Evolutionary conservation across 2,888 invertebrate species (phyloP).

Genomic region (Incurvaria masculella): DNA sequence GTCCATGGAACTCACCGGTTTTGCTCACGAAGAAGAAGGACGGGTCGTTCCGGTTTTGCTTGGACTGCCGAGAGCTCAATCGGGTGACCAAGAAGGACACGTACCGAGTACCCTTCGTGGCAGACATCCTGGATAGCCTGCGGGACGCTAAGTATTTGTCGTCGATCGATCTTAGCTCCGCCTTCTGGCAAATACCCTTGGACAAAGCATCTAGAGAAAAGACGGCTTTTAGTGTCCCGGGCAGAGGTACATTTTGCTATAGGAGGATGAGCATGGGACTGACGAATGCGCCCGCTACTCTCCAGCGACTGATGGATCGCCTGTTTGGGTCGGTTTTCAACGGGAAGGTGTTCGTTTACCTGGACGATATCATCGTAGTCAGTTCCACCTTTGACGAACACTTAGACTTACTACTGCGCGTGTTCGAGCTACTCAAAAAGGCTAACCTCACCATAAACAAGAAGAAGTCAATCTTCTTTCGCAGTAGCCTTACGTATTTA

Average conservation of each 20-base stretch:
- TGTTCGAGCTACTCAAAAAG: background rate
- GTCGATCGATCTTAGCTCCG: constrained; percentile 16
- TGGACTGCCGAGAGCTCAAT: background rate
- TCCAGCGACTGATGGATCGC: constrained; percentile 18
- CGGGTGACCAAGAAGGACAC: constrained; percentile 9
- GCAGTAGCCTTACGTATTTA: constrained; percentile 1
- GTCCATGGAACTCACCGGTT: too few species aligned
- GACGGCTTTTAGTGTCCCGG: constrained; percentile 14
- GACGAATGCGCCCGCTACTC: constrained; percentile 18
- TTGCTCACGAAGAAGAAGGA: too few species aligned
- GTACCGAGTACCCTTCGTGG: constrained; percentile 16
- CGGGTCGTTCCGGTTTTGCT: background rate
- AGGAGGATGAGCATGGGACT: constrained; percentile 15
- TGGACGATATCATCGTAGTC: constrained; percentile 18
- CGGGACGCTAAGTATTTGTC: constrained; percentile 17
- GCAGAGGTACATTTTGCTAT: constrained; percentile 14
- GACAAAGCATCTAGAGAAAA: constrained; percentile 1
- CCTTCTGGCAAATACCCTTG: constrained; percentile 9
- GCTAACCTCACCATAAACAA: constrained; percentile 17
- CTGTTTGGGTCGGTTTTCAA: constrained; percentile 15
- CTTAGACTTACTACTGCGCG: background rate
- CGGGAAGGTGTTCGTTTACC: constrained; percentile 12
- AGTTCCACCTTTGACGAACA: constrained; percentile 15
- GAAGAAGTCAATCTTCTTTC: constrained; percentile 11
- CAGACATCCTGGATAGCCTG: constrained; percentile 20